Evolutionary conservation across 2,113 vertebrate species (phyloP).

Genomic region (Glareola pratincola): DNA sequence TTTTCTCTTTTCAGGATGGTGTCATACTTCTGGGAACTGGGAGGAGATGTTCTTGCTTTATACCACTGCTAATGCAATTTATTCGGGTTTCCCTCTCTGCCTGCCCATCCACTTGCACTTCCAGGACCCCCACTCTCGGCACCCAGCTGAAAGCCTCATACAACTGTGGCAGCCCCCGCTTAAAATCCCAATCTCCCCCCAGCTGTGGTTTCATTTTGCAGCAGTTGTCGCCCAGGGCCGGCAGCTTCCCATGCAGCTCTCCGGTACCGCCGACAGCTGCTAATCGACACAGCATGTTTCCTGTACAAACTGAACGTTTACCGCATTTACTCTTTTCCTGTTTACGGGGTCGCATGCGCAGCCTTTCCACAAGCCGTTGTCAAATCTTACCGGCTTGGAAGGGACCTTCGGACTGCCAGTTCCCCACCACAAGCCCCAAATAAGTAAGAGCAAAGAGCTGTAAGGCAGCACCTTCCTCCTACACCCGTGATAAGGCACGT

Average conservation of each 20-base stretch:
- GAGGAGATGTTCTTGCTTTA: constrained; percentile 55
- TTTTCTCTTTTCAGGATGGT: constrained; percentile 48
- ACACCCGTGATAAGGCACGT: accelerated
- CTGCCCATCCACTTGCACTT: not conserved
- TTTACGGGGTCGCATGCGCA: not conserved
- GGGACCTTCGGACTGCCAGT: not conserved
- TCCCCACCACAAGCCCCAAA: not conserved
- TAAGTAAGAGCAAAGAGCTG: not conserved
- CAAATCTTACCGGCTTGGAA: not conserved
- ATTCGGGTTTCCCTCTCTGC: not conserved
- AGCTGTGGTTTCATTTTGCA: not conserved
- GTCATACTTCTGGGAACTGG: constrained; percentile 63
- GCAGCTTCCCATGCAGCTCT: not conserved
- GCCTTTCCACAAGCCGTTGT: not conserved
- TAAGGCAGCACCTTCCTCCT: not conserved
- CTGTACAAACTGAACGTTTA: not conserved
- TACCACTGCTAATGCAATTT: not conserved
- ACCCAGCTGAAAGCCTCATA: not conserved
- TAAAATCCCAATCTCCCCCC: not conserved
- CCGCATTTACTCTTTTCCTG: not conserved
- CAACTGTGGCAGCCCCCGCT: not conserved
- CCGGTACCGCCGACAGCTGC: not conserved
- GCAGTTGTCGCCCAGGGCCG: not conserved
- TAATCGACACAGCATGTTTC: not conserved
- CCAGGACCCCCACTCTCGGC: not conserved